Evolutionary conservation across 2,888 invertebrate genomes (phyloP).

Genomic region (Harpagoxenus sublaevis): DNA sequence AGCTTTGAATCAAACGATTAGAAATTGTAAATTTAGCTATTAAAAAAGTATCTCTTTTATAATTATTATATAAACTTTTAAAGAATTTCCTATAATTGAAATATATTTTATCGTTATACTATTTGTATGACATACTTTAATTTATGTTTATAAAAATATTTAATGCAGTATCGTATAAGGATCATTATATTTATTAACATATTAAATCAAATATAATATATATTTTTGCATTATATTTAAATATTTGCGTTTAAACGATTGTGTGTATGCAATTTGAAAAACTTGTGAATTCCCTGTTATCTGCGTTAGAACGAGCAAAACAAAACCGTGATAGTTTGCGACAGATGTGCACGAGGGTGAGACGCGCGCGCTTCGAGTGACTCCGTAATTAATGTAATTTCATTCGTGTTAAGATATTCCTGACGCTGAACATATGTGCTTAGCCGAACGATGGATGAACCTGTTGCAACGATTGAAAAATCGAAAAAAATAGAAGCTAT

Average conservation of each 20-base stretch:
- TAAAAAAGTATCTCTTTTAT: neutral
- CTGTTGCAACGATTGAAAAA: slow-evolving; percentile 83
- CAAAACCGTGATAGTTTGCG: neutral
- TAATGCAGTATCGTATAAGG: neutral
- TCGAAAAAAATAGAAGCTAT: slow-evolving; percentile 90
- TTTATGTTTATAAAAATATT: neutral
- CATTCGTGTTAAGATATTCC: neutral
- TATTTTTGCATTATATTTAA: neutral
- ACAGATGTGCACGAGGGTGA: neutral
- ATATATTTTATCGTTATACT: too few species aligned
- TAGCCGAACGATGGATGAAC: slow-evolving; percentile 69
- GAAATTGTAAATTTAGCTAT: neutral
- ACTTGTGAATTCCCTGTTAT: neutral
- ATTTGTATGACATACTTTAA: neutral
- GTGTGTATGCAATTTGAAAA: neutral
- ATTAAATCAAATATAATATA: neutral
- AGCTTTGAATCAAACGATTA: neutral
- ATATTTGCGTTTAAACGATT: neutral
- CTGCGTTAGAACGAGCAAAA: neutral
- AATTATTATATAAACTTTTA: neutral
- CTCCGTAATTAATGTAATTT: neutral
- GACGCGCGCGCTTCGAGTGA: neutral
- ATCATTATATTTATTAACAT: neutral
- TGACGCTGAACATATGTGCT: neutral
- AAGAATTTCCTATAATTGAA: neutral